Conservation (phyloP, 2,888 invertebrate genomes). For the Scaptomyza cyrtandrae region DNA sequence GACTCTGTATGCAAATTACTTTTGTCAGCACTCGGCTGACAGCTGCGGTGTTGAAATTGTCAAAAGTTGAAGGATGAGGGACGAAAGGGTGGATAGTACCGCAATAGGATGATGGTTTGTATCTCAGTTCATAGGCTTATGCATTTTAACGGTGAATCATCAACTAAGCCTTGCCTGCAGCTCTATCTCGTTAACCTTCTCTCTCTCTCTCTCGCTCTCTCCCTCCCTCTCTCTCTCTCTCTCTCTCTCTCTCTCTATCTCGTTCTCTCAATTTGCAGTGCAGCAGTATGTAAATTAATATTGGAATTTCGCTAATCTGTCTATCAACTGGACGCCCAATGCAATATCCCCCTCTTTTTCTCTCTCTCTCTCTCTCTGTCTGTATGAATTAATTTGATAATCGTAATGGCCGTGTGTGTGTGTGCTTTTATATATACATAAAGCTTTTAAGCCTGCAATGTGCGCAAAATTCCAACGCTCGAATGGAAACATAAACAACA, state of each 20-base stretch:
- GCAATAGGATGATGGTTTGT: background rate
- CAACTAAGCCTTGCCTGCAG: conserved; percentile 10
- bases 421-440: conserved; percentile 3
- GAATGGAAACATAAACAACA: conserved; percentile 9
- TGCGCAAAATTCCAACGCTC: conserved; percentile 43
- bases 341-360: background rate
- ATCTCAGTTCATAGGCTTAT: conserved; percentile 41
- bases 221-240: background rate
- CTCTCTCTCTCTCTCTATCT: background rate
- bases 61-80: background rate
- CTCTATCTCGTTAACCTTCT: background rate
- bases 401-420: background rate
- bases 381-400: conserved; percentile 1
- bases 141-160: conserved; percentile 26
- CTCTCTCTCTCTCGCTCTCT: background rate
- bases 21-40: conserved; percentile 56
- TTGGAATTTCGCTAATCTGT: conserved; percentile 70
- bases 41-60: conserved; percentile 17
- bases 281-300: conserved; percentile 70
- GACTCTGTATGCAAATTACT: conserved; percentile 67
- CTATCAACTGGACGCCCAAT: conserved; percentile 44
- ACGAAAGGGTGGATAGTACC: background rate
- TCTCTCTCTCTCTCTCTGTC: conserved; percentile 1
- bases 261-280: conserved; percentile 45
- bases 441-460: conserved; percentile 47